Evolutionary conservation across 1,140 invertebrate species (phyloP), one percentile per base, ranked within the genome.

Genomic region (Drosophila kikkawai): DNA sequence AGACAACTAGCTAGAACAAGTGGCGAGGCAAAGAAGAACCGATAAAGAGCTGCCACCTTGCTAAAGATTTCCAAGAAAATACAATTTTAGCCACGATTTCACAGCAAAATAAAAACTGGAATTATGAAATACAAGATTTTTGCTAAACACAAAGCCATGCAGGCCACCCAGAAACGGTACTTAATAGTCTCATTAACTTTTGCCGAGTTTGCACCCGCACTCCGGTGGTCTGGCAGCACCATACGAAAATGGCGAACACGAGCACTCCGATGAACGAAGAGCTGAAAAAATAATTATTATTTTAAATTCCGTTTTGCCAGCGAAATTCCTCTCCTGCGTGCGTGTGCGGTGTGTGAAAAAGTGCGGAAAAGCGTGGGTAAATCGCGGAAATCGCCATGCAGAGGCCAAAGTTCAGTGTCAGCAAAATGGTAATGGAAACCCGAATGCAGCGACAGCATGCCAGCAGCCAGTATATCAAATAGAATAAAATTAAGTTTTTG

Each of bases 201-300:
- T 37, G 9, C 6, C 42, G 19, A 42, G 32, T 53, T 26, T n/a
- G n/a, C 60, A 4, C 51, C 48, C 48, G 32, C 45, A 26, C 36
- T 50, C 0, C 29, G 11, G 0, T 50, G 44, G 32, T 86, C 82
- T 78, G 82, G 82, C 74, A 85, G 80, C 55, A 42, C 57, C 29
- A 60, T 64, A 85, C 82, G 81, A 85, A 91, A 91, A 91, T 91
- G 86, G 86, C 86, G 87, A 91, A 91, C 85, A 91, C 82, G 82
- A 91, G 85, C 82, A 87, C 80, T 70, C 74, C 84, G 85, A 88
- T 84, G 81, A 91, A 91, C 86, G 88, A 91, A 82, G 83, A 84
- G 79, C 80, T 84, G 82, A 91, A 91, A 91, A 91, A 91, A 88
- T 87, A 91, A 91, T 91, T 91, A 90, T 88, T 91, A 84, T 91